Evolutionary conservation across 2,113 vertebrate genomes (phyloP).

Genomic region (Dromaius novaehollandiae): DNA sequence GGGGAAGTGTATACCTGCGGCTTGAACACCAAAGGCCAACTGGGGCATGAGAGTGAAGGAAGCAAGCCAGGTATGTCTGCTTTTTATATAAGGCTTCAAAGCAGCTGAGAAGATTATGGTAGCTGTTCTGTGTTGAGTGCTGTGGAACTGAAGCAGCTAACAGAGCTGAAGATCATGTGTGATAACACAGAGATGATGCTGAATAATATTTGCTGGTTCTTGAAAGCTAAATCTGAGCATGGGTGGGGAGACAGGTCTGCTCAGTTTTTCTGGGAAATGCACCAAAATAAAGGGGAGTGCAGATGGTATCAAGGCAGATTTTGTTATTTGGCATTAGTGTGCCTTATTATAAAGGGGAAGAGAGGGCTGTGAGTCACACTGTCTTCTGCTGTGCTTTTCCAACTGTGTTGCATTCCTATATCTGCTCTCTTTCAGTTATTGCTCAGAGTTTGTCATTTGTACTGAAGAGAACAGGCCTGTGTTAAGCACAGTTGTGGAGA

Average conservation of each 20-base stretch:
- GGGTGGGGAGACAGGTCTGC: background rate
- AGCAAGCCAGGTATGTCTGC: conserved; percentile 83
- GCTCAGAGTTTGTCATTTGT: background rate
- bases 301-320: conserved; percentile 1
- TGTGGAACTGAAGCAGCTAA: background rate
- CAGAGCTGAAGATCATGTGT: background rate
- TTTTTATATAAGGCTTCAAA: background rate
- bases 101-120: background rate
- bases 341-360: background rate
- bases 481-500: background rate
- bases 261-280: background rate
- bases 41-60: conserved; percentile 89
- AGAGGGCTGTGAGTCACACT: background rate
- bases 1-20: conserved; percentile 95
- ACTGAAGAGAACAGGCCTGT: background rate
- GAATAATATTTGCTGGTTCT: background rate
- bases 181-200: background rate
- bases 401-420: background rate
- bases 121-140: background rate
- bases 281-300: background rate
- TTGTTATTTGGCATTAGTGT: background rate
- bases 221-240: background rate
- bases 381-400: conserved; percentile 3
- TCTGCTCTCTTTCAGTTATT: background rate
- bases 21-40: conserved; percentile 90